Evolutionary conservation across 2,113 vertebrate species (phyloP).

Genomic region (Chloropsis hardwickii): DNA sequence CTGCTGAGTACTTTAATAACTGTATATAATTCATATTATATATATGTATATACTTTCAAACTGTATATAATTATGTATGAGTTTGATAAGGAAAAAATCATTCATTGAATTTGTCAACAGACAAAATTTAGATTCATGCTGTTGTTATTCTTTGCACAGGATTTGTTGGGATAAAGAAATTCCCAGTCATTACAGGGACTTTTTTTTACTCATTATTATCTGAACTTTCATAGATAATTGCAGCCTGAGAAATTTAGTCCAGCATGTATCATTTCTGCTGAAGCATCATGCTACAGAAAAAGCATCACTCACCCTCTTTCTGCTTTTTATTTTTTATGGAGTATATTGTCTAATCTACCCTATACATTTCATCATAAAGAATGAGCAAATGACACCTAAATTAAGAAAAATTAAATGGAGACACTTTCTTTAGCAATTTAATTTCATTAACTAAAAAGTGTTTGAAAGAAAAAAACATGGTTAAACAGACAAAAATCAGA

Average conservation of each 20-base stretch:
- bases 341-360: background rate
- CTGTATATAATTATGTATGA: background rate
- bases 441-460: background rate
- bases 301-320: background rate
- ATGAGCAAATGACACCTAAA: background rate
- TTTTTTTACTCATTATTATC: background rate
- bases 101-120: rapidly evolving
- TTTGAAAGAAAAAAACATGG: background rate
- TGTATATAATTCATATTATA: too few species aligned
- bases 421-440: background rate
- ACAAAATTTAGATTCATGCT: background rate
- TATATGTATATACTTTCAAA: too few species aligned
- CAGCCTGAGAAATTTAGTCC: background rate
- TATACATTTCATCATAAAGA: background rate
- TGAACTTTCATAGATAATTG: background rate
- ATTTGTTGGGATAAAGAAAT: background rate
- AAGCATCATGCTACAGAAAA: background rate
- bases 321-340: background rate
- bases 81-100: background rate
- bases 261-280: background rate
- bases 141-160: background rate
- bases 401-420: background rate
- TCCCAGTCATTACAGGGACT: rapidly evolving
- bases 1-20: background rate
- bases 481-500: background rate